Conservation (phyloP, 2,113 vertebrate genomes). For the Sceloporus undulatus region DNA sequence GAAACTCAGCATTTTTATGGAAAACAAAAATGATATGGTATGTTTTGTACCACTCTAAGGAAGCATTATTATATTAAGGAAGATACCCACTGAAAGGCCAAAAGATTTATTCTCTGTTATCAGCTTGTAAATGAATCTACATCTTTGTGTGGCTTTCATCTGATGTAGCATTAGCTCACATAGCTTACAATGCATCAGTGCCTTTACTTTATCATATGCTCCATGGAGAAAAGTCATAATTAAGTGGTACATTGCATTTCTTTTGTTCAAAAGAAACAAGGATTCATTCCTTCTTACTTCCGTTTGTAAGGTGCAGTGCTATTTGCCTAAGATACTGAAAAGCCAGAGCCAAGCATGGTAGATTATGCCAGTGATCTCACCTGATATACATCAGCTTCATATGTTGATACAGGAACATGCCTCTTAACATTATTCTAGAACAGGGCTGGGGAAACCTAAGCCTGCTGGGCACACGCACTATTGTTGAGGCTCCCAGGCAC, state of each 20-base stretch:
- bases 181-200: neutral
- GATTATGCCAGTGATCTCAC: neutral
- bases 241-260: neutral
- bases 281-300: neutral
- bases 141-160: neutral
- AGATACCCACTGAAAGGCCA: neutral
- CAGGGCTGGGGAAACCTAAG: too few relatives aligned
- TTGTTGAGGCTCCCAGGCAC: too few relatives aligned
- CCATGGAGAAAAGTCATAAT: neutral
- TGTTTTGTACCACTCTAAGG: slow-evolving; percentile 48
- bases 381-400: neutral
- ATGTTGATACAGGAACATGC: neutral
- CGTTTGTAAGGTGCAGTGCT: neutral
- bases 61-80: neutral
- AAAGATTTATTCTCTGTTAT: neutral
- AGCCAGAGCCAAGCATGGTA: neutral
- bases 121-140: neutral
- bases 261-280: neutral
- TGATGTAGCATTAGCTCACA: neutral
- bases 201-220: neutral
- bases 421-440: too few relatives aligned
- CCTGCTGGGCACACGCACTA: too few relatives aligned
- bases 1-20: slow-evolving; percentile 96
- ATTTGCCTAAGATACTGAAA: neutral
- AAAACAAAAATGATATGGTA: slow-evolving; percentile 99